A percentile compares a stretch with the other conserved stretches of the same genome.
phyloP scores from a whole-genome alignment of 2,113 vertebrate genomes.

The Puntigrus tetrazona region DNA sequence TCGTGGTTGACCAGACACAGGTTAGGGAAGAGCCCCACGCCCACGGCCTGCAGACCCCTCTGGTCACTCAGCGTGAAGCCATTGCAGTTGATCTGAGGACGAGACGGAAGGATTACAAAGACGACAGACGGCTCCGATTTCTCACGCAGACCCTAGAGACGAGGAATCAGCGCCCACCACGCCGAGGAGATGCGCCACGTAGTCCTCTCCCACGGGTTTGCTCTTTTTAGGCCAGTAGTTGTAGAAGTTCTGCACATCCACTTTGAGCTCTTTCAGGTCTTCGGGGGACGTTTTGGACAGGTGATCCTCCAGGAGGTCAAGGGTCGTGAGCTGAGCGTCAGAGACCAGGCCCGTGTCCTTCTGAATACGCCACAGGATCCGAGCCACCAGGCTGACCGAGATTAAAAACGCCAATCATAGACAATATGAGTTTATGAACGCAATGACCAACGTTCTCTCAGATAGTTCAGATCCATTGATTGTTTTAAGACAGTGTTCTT shows the following conservation, averaged over 20 bases:
- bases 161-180: conserved; percentile 74
- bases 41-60: conserved; percentile 90
- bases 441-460: too few species aligned
- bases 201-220: conserved; percentile 79
- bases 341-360: conserved; percentile 81
- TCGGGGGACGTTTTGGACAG: conserved; percentile 79
- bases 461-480: too few species aligned
- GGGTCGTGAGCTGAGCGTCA: conserved; percentile 84
- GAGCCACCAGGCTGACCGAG: conserved; percentile 91
- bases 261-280: conserved; percentile 77
- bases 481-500: too few species aligned
- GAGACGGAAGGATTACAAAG: too few species aligned
- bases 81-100: conserved; percentile 87
- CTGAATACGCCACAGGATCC: conserved; percentile 87
- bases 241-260: conserved; percentile 79
- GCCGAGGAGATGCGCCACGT: conserved; percentile 86
- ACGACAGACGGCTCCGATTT: too few species aligned
- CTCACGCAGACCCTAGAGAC: too few species aligned
- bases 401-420: too few species aligned
- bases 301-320: conserved; percentile 89
- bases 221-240: conserved; percentile 83
- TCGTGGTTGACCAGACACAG: conserved; percentile 92
- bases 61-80: conserved; percentile 93
- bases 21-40: conserved; percentile 93
- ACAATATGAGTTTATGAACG: too few species aligned